phyloP scores from a whole-genome alignment of 2,797 vertebrate species.

The Sebastes steindachneri region DNA sequence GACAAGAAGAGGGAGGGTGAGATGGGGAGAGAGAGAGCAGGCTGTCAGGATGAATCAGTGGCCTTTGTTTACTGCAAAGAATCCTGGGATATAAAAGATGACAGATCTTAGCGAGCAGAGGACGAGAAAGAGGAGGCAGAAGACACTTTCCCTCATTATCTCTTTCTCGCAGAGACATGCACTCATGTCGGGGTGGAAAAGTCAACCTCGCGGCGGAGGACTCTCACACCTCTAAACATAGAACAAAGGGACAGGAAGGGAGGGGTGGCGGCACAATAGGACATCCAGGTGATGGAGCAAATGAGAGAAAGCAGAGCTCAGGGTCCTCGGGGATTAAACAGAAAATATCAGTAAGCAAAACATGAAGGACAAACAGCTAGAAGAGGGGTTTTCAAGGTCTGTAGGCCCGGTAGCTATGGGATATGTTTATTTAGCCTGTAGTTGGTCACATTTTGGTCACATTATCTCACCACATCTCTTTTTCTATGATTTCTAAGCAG shows the following conservation, averaged over 20 bases:
- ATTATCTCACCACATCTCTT: too few species aligned
- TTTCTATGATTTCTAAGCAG: too few species aligned
- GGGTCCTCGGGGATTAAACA: background rate
- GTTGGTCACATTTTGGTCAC: background rate
- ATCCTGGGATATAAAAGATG: constrained; percentile 70
- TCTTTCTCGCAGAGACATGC: constrained; percentile 36
- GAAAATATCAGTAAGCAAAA: constrained; percentile 14
- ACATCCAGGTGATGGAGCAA: constrained; percentile 44
- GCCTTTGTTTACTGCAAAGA: constrained; percentile 68
- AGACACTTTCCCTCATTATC: constrained; percentile 49
- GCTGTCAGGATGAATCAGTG: constrained; percentile 72
- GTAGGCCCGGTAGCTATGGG: background rate
- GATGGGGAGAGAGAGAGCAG: constrained; percentile 32
- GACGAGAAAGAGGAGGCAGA: constrained; percentile 6
- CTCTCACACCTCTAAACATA: constrained; percentile 76
- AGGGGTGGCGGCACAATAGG: constrained; percentile 31
- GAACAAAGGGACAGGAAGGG: constrained; percentile 37
- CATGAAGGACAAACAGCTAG: constrained; percentile 14
- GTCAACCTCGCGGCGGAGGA: constrained; percentile 29
- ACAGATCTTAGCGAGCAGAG: constrained; percentile 54
- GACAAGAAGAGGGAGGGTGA: constrained; percentile 16
- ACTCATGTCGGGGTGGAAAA: constrained; percentile 8
- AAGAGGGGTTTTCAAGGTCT: background rate
- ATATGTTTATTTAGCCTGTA: background rate
- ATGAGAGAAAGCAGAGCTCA: constrained; percentile 11